A percentile compares a stretch with the other conserved stretches of the same genome.
Conservation (phyloP, 2,888 invertebrate species). For the Patella depressa region DNA sequence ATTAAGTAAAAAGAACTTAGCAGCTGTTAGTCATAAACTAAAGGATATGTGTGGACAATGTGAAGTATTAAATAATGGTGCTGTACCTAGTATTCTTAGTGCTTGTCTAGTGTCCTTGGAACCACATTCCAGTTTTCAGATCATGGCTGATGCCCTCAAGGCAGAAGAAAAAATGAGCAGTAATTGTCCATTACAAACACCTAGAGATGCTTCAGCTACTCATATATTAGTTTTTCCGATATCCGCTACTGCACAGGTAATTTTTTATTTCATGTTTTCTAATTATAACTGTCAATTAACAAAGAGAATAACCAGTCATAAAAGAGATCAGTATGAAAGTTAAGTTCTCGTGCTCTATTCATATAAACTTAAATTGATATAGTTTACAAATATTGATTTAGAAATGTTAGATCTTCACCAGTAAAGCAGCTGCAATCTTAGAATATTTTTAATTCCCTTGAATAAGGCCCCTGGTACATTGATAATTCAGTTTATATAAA, state of each 20-base stretch:
- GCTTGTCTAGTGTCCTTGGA: constrained; percentile 98
- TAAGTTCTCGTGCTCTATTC: too few species aligned
- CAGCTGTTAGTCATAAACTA: constrained; percentile 87
- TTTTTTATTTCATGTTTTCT: constrained; percentile 5
- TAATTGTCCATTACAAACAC: constrained; percentile 82
- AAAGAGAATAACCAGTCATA: too few species aligned
- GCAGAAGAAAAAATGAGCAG: constrained; percentile 67
- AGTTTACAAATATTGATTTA: too few species aligned
- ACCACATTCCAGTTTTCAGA: constrained; percentile 86
- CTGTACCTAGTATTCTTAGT: constrained; percentile 92
- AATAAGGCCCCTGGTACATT: too few species aligned
- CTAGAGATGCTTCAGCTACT: constrained; percentile 95
- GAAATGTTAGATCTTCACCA: too few species aligned
- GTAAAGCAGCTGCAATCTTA: too few species aligned
- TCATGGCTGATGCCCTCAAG: constrained; percentile 69
- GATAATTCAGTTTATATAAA: too few species aligned
- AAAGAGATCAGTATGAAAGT: too few species aligned
- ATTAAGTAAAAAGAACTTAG: constrained; percentile 89
- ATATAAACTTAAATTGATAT: too few species aligned
- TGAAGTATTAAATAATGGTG: constrained; percentile 81
- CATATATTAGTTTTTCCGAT: constrained; percentile 99
- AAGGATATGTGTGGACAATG: constrained; percentile 94
- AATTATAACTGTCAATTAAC: too few species aligned
- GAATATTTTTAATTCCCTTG: too few species aligned
- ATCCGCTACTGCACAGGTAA: constrained; percentile 73